Conservation (phyloP, 1,140 invertebrate genomes). For the Uloborus diversus region DNA sequence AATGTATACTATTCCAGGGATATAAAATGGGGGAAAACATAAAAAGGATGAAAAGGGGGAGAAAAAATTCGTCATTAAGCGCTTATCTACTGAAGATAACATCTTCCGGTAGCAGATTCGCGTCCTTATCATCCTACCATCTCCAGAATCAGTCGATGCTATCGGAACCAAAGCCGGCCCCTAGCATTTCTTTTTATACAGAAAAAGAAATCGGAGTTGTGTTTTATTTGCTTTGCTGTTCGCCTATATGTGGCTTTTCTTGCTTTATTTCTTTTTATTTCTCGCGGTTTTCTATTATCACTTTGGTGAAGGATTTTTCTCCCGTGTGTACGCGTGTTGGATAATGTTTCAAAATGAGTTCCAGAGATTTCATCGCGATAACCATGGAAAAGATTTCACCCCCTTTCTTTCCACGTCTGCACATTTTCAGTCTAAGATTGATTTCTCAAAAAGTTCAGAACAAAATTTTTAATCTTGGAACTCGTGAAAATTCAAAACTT, state of each 20-base stretch:
- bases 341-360: slow-evolving; percentile 44
- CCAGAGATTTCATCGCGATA: slow-evolving; percentile 15
- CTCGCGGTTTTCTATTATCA: slow-evolving; percentile 36
- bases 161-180: not conserved
- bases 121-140: not conserved
- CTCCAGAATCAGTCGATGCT: slow-evolving; percentile 25
- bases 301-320: not conserved
- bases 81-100: slow-evolving; percentile 29
- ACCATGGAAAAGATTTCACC: not conserved
- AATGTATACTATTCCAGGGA: too few species aligned
- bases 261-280: slow-evolving; percentile 3
- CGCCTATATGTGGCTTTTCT: not conserved
- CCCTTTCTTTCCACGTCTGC: not conserved
- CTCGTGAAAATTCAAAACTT: too few species aligned
- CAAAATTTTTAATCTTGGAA: too few species aligned
- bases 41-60: not conserved
- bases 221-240: slow-evolving; percentile 38
- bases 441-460: too few species aligned
- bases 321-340: not conserved
- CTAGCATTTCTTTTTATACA: not conserved
- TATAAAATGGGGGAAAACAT: not conserved
- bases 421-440: too few species aligned
- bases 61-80: slow-evolving; percentile 34
- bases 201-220: slow-evolving; percentile 2
- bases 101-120: slow-evolving; percentile 26